These are phyloP conservation scores for Chalcosyrphus nemorum DNA, from an alignment of 2,888 invertebrate genomes.

Conservation along the genomic window DNA sequence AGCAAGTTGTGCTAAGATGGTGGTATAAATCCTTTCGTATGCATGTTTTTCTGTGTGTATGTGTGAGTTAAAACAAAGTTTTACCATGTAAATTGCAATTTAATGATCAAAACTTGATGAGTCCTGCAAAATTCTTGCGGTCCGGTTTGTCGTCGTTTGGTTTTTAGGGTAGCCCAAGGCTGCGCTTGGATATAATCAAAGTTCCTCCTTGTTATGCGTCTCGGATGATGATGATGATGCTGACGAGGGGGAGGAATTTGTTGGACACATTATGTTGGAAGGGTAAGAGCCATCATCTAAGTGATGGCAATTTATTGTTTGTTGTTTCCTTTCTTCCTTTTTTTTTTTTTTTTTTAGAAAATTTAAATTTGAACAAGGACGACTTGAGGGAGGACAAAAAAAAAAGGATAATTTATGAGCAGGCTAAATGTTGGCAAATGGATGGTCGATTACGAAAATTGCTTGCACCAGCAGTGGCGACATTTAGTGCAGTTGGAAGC, in stretches of 20 bases:
- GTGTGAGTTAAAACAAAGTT: conserved; percentile 67
- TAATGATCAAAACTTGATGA: conserved; percentile 73
- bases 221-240: conserved; percentile 57
- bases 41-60: background rate
- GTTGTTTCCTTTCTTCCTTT: conserved; percentile 30
- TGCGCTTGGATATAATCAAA: conserved; percentile 65
- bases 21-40: conserved; percentile 60
- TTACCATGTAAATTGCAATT: conserved; percentile 73
- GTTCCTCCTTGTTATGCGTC: conserved; percentile 70
- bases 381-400: conserved; percentile 55
- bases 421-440: conserved; percentile 71
- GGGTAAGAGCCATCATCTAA: conserved; percentile 58
- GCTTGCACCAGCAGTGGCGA: conserved; percentile 64
- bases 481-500: conserved; percentile 56
- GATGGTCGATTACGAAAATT: conserved; percentile 72
- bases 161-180: conserved; percentile 62
- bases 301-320: conserved; percentile 70
- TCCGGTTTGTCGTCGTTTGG: conserved; percentile 71
- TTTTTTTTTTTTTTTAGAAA: conserved; percentile 11
- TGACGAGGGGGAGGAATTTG: conserved; percentile 23
- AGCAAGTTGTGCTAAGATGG: conserved; percentile 44
- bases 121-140: conserved; percentile 72
- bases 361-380: conserved; percentile 63
- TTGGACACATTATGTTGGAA: conserved; percentile 30
- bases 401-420: conserved; percentile 72